These are phyloP conservation scores for Theonella swinhoei DNA, from an alignment of 37 sponge, comb jelly and placozoan genomes.

Conservation along the genomic window DNA sequence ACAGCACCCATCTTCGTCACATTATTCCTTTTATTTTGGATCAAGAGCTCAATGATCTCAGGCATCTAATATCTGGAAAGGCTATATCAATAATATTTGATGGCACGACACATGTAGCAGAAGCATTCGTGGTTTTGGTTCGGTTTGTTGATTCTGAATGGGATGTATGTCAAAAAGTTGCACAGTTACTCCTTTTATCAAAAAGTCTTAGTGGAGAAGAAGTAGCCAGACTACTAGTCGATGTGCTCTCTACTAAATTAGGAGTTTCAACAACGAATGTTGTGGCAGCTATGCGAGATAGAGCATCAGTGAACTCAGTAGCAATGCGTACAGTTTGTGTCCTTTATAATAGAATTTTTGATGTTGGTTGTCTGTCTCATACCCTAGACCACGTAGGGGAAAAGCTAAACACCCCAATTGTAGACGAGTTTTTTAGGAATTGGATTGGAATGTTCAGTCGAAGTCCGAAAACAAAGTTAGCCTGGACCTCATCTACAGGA, in stretches of 20 bases:
- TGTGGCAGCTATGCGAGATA: conserved; percentile 28
- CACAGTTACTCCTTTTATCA: conserved; percentile 14
- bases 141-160: conserved; percentile 22
- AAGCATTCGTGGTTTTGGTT: conserved; percentile 18
- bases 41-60: conserved; percentile 3
- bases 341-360: conserved; percentile 6
- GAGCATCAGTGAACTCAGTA: conserved; percentile 28
- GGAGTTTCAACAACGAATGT: conserved; percentile 9
- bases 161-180: conserved; percentile 12
- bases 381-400: conserved; percentile 9
- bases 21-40: conserved; percentile 17
- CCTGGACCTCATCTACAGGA: conserved; percentile 10
- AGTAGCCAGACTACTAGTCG: conserved; percentile 14
- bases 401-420: background rate
- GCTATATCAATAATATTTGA: conserved; percentile 33
- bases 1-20: background rate
- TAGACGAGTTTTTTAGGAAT: background rate
- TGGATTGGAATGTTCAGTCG: conserved; percentile 9
- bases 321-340: conserved; percentile 14
- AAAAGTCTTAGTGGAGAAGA: conserved; percentile 27
- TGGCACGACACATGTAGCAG: conserved; percentile 36
- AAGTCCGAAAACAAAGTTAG: conserved; percentile 4
- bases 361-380: conserved; percentile 10
- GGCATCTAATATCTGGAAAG: conserved; percentile 4
- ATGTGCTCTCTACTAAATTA: background rate